Evolutionary conservation across 2,113 vertebrate species (phyloP).

Genomic region (Caretta caretta): DNA sequence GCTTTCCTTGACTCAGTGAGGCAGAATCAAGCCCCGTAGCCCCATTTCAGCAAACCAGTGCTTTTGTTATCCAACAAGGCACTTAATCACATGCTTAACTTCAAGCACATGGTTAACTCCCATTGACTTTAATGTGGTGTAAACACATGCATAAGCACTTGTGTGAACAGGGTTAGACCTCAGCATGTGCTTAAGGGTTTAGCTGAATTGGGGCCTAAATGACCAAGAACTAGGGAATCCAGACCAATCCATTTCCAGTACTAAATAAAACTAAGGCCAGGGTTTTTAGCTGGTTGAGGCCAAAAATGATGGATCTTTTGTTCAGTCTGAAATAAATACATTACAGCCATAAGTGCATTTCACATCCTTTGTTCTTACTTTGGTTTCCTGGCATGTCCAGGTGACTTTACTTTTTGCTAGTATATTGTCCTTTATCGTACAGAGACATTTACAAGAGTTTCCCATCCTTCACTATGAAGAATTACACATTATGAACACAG

Average conservation of each 20-base stretch:
- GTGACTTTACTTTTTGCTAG: background rate
- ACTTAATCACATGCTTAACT: background rate
- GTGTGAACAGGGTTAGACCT: background rate
- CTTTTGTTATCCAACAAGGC: background rate
- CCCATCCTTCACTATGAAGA: background rate
- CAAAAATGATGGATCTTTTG: background rate
- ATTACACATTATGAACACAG: background rate
- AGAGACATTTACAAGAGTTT: background rate
- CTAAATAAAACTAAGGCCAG: background rate
- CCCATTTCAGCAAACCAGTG: background rate
- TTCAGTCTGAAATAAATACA: background rate
- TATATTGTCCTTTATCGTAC: background rate
- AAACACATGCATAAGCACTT: background rate
- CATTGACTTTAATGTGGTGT: background rate
- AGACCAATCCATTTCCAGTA: background rate
- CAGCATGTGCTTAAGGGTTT: accelerated
- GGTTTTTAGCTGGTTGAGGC: background rate
- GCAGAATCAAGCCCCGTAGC: background rate
- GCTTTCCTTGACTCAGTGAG: background rate
- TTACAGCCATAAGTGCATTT: background rate
- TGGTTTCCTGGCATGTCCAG: constrained; percentile 1
- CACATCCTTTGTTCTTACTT: background rate
- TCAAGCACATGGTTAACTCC: background rate
- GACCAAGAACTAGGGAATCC: background rate
- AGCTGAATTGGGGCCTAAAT: background rate